Conservation (phyloP, 2,888 invertebrate species). For the Perizoma affinitatum region DNA sequence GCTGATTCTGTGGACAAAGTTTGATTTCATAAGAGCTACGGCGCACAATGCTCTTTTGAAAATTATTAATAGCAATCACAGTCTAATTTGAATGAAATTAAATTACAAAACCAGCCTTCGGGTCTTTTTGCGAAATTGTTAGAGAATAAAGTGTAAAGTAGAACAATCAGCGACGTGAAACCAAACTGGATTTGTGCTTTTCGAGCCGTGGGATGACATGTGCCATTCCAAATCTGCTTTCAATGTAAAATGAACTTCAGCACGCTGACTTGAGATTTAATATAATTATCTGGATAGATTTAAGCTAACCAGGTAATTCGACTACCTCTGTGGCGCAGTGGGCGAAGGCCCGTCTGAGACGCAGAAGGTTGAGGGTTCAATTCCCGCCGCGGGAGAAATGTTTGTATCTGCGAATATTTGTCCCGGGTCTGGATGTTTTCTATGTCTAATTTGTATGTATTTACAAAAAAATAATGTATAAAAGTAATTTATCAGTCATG, state of each 20-base stretch:
- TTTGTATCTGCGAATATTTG: too few relatives aligned
- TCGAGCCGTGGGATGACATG: background rate
- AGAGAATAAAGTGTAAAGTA: slow-evolving; percentile 39
- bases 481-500: too few relatives aligned
- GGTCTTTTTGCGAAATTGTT: slow-evolving; percentile 32
- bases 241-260: slow-evolving; percentile 12
- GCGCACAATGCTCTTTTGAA: background rate
- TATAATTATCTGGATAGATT: too few relatives aligned
- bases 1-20: slow-evolving; percentile 16
- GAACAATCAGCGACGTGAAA: slow-evolving; percentile 40
- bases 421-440: too few relatives aligned
- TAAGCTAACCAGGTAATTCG: too few relatives aligned
- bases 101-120: background rate
- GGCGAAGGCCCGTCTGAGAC: too few relatives aligned
- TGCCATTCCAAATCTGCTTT: slow-evolving; percentile 35
- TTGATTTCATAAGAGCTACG: slow-evolving; percentile 1
- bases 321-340: too few relatives aligned
- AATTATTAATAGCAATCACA: background rate
- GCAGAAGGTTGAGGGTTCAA: too few relatives aligned
- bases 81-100: background rate
- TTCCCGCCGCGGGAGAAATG: too few relatives aligned
- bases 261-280: too few relatives aligned
- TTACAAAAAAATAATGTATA: too few relatives aligned
- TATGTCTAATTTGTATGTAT: too few relatives aligned
- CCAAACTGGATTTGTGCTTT: slow-evolving; percentile 9